These are phyloP conservation scores for Anoplius nigerrimus DNA, from an alignment of 2,888 invertebrate genomes.

Conservation along the genomic window DNA sequence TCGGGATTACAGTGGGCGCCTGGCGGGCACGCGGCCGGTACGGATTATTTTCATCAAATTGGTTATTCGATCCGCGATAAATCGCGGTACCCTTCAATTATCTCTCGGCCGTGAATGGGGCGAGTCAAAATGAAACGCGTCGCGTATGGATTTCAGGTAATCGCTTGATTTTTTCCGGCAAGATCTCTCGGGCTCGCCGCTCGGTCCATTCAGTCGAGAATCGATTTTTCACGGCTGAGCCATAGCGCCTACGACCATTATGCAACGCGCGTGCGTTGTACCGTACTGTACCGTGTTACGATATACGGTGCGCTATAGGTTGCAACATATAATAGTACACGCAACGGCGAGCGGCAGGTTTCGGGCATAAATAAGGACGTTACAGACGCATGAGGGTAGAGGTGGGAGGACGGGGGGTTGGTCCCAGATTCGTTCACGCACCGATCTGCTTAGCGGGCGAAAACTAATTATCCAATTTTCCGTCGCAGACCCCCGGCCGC, in stretches of 20 bases:
- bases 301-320: too few species aligned
- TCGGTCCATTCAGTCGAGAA: constrained; percentile 2
- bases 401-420: too few species aligned
- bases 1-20: constrained; percentile 21
- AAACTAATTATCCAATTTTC: constrained; percentile 70
- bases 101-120: constrained; percentile 7
- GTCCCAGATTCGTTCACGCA: constrained; percentile 39
- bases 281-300: too few species aligned
- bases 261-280: too few species aligned
- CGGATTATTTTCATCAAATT: constrained; percentile 35
- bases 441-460: constrained; percentile 32
- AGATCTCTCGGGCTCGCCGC: constrained; percentile 5
- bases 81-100: constrained; percentile 19
- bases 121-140: too few species aligned
- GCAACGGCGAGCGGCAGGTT: too few species aligned
- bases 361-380: not conserved
- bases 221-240: too few species aligned
- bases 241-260: too few species aligned
- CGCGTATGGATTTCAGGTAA: too few species aligned
- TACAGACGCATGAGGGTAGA: not conserved
- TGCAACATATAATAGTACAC: too few species aligned
- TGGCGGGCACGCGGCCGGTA: not conserved
- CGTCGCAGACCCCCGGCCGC: constrained; percentile 42
- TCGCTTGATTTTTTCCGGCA: too few species aligned
- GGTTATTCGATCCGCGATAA: constrained; percentile 33